phyloP scores from a whole-genome alignment of 2,113 vertebrate genomes.

The Cyprinus carpio region DNA sequence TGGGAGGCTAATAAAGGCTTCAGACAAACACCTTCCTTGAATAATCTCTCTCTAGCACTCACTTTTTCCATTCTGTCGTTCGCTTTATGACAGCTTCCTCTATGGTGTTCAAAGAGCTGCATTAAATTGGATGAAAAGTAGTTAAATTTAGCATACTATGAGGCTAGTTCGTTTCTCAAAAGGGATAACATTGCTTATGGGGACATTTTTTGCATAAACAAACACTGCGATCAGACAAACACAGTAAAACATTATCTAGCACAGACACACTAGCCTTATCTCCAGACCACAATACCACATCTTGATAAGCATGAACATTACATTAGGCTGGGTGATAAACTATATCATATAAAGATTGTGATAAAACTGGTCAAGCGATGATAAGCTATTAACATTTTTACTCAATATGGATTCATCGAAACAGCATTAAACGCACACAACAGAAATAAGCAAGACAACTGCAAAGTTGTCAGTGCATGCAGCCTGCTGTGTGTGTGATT shows the following conservation, averaged over 20 bases:
- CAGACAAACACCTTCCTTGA: constrained; percentile 27
- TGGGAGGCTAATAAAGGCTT: constrained; percentile 39
- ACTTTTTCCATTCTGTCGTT: background rate
- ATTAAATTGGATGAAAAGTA: constrained; percentile 18
- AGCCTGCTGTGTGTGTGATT: too few species aligned
- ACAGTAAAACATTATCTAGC: background rate
- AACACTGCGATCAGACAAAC: background rate
- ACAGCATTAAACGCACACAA: background rate
- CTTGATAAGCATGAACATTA: background rate
- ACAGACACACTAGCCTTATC: background rate
- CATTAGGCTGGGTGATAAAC: background rate
- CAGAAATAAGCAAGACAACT: too few species aligned
- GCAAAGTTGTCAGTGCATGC: too few species aligned
- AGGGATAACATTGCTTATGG: background rate
- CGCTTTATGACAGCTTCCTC: background rate
- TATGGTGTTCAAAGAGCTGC: background rate
- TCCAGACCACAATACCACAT: background rate
- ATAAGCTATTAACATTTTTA: background rate
- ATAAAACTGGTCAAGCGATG: background rate
- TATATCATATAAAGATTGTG: background rate
- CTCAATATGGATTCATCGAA: background rate
- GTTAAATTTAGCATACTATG: background rate
- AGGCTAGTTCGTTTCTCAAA: constrained; percentile 6
- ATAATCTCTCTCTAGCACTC: constrained; percentile 22
- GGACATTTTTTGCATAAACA: constrained; percentile 6